Evolutionary conservation across 1,140 invertebrate genomes (phyloP).

Genomic region (Drosophila bocki): DNA sequence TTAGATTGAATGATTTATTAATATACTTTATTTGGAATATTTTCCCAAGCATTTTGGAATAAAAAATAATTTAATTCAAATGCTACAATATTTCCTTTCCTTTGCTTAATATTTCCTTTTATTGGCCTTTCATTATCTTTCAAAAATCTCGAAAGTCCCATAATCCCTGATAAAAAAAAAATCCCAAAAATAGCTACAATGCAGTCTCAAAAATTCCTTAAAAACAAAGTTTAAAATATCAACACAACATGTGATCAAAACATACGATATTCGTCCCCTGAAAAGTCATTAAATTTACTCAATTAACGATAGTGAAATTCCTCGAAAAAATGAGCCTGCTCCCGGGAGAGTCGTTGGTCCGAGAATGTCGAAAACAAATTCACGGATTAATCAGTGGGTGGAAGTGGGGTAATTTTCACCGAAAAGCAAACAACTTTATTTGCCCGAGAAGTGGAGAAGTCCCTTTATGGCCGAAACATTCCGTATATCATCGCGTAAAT

Average conservation of each 20-base stretch:
- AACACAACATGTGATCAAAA: background rate
- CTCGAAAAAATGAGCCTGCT: conserved; percentile 4
- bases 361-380: conserved; percentile 2
- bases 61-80: too few species aligned
- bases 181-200: too few species aligned
- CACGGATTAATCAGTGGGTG: background rate
- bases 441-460: conserved; percentile 33
- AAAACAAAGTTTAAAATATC: background rate
- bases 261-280: background rate
- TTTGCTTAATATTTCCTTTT: too few species aligned
- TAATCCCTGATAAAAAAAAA: too few species aligned
- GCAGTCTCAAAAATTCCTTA: background rate
- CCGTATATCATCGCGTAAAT: conserved; percentile 67
- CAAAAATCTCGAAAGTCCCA: too few species aligned
- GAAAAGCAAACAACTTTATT: background rate
- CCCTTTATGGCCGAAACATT: conserved; percentile 72
- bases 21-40: too few species aligned
- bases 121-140: background rate
- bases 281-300: conserved; percentile 3
- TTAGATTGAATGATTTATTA: too few species aligned
- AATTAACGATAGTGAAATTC: conserved; percentile 19
- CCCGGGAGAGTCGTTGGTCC: conserved; percentile 14
- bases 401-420: background rate
- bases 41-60: too few species aligned
- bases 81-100: too few species aligned